Evolutionary conservation across 2,113 vertebrate genomes (phyloP), one percentile per base, ranked within the genome.

Genomic region (Bagarius yarrelli): DNA sequence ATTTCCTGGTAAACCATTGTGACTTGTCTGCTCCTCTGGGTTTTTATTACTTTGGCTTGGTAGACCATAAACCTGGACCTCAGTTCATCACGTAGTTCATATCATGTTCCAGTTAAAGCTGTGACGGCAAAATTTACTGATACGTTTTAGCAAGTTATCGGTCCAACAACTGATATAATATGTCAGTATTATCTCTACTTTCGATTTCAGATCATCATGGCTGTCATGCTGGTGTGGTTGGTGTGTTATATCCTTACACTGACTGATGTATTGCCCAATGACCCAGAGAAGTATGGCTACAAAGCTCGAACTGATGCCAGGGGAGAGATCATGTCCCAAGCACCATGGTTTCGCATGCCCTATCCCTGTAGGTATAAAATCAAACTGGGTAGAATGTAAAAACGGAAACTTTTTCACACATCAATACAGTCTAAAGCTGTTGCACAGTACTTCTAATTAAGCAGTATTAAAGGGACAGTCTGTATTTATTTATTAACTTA

Each of bases 261-360:
- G 84, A 94, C 93, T 0, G 60, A 94, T 0, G 86, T 94, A 50
- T 91, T 99, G 85, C 96, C 98, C 1, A 85, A 76, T 32, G 88
- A 92, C 52, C 92, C 94, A 0, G 80, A 85, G 8, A 87, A 76
- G 8, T 97, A 98, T 0, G 96, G 98, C 27, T 94, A 94, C 91
- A 95, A 93, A 87, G 98, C 96, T 57, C 93, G 97, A 75, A 99
- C 98, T 0, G 97, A 99, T 0, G 95, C 96, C n/a, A 92, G 97
- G 0, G 97, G 98, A 1, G 93, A 97, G 83, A 96, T 99, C 89
- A 93, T 99, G 91, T 84, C 91, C 0, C 91, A 91, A 53, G 90
- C 97, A 0, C 97, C 98, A 34, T 99, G 98, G 98, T 95, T 99
- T 88, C 94, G 95, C 13, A 82, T 98, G 2, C 95, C 97, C 9